Evolutionary conservation across 2,888 invertebrate genomes (phyloP), one percentile per base, ranked within the genome.

Genomic region (Parelbella ahira): DNA sequence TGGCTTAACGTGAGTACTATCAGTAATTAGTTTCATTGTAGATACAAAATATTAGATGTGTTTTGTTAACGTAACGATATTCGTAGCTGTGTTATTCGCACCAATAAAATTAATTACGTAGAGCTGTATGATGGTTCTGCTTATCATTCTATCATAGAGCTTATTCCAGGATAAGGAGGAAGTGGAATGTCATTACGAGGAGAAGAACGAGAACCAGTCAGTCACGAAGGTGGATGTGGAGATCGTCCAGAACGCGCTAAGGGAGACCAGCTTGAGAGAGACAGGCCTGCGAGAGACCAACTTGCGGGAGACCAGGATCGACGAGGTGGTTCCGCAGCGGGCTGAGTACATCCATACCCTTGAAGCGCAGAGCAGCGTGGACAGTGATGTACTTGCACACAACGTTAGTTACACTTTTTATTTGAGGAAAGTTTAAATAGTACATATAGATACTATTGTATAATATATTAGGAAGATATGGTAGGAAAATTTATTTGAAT

Each of bases 401-500:
- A 93, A 93, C 79, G 93, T 93, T 82, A 90, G 90, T 47, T 18
- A n/a, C n/a, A n/a, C n/a, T n/a, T n/a, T n/a, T n/a, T n/a, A n/a
- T n/a, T n/a, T n/a, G n/a, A n/a, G n/a, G n/a, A n/a, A n/a, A n/a
- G n/a, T n/a, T n/a, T n/a, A n/a, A n/a, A n/a, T n/a, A n/a, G n/a
- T n/a, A n/a, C n/a, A n/a, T n/a, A n/a, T n/a, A n/a, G n/a, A n/a
- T n/a, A n/a, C n/a, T n/a, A n/a, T n/a, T n/a, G n/a, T n/a, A n/a
- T n/a, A n/a, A n/a, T n/a, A n/a, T n/a, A n/a, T n/a, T n/a, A n/a
- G n/a, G n/a, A n/a, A n/a, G n/a, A n/a, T n/a, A n/a, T n/a, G n/a
- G n/a, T n/a, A n/a, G n/a, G n/a, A n/a, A n/a, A n/a, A n/a, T n/a
- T n/a, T n/a, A n/a, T n/a, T n/a, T n/a, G n/a, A n/a, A n/a, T n/a